A percentile compares a stretch with the other conserved stretches of the same genome.
Evolutionary conservation across 2,113 vertebrate genomes (phyloP).

Genomic region (Gopherus evgoodei): DNA sequence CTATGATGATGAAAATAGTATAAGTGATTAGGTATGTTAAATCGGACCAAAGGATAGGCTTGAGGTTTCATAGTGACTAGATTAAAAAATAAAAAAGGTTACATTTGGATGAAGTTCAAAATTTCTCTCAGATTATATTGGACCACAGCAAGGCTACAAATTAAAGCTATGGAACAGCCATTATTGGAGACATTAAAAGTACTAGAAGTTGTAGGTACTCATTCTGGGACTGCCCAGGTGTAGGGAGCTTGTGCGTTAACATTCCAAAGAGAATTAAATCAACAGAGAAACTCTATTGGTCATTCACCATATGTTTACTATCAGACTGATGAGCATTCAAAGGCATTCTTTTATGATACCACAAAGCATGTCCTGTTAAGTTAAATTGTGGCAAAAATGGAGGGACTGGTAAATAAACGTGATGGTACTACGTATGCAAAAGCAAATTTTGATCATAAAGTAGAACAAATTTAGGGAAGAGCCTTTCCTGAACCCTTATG

Average conservation of each 20-base stretch:
- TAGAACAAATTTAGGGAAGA: not conserved
- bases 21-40: not conserved
- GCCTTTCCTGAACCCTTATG: not conserved
- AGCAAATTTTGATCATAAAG: not conserved
- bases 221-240: not conserved
- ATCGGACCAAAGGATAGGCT: rapidly evolving
- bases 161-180: not conserved
- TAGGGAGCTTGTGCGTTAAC: not conserved
- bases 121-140: rapidly evolving
- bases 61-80: not conserved
- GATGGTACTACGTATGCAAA: not conserved
- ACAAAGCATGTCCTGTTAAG: not conserved
- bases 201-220: not conserved
- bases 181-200: not conserved
- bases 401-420: no score
- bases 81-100: not conserved
- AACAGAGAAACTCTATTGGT: not conserved
- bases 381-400: no score
- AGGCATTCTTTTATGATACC: no score
- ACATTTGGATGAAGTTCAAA: not conserved
- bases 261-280: not conserved
- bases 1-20: not conserved
- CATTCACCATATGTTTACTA: not conserved
- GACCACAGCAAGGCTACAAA: not conserved
- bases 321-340: no score